phyloP scores from a whole-genome alignment of 1,140 invertebrate species.

The Drepana arcuata region DNA sequence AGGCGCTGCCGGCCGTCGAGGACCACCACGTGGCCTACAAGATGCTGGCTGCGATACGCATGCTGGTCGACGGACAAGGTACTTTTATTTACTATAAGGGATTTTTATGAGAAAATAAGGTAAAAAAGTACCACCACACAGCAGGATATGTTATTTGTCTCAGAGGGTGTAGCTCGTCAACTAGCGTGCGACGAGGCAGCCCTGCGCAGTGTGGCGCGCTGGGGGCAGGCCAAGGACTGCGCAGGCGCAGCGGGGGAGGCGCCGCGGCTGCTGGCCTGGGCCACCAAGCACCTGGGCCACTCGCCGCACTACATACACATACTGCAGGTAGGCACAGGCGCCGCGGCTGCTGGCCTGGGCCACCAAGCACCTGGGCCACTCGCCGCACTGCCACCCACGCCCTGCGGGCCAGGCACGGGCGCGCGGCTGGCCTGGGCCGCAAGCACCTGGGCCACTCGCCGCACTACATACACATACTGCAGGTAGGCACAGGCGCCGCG shows the following conservation, averaged over 20 bases:
- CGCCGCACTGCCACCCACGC: slow-evolving; percentile 6
- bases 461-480: no score
- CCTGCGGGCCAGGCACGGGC: slow-evolving; percentile 15
- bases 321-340: slow-evolving; percentile 15
- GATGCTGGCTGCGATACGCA: slow-evolving; percentile 86
- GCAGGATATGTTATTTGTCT: not conserved
- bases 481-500: slow-evolving; percentile 88
- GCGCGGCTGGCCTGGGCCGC: no score
- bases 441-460: no score
- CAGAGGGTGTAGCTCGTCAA: slow-evolving; percentile 76
- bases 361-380: no score
- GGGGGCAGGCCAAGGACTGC: slow-evolving; percentile 85
- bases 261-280: slow-evolving; percentile 84
- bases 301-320: slow-evolving; percentile 6
- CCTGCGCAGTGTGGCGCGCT: slow-evolving; percentile 79
- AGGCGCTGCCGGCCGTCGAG: slow-evolving; percentile 79
- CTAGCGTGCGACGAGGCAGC: slow-evolving; percentile 75
- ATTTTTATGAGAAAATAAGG: no score
- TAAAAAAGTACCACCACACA: no score
- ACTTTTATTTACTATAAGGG: no score
- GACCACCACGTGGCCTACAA: slow-evolving; percentile 90
- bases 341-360: no score
- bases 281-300: slow-evolving; percentile 70
- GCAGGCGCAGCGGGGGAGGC: slow-evolving; percentile 90
- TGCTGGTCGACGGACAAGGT: slow-evolving; percentile 74